These are phyloP conservation scores for Gadus macrocephalus DNA, from an alignment of 2,113 vertebrate genomes.

Conservation along the genomic window DNA sequence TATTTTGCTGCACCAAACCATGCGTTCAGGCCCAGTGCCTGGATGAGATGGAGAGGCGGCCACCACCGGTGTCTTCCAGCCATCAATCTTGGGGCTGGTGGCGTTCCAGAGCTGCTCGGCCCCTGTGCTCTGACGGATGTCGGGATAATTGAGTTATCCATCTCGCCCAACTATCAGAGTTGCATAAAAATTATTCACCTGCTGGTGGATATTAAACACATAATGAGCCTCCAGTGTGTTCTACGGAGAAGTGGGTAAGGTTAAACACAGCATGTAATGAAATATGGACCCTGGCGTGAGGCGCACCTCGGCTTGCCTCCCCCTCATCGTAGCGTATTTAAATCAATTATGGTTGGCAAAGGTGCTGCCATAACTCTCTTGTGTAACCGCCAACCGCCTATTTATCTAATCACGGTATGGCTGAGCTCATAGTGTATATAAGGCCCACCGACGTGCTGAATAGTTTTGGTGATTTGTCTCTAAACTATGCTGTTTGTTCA, in stretches of 20 bases:
- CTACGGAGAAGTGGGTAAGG: conserved; percentile 71
- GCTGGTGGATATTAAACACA: conserved; percentile 98
- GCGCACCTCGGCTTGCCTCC: conserved; percentile 47
- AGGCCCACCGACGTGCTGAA: conserved; percentile 3
- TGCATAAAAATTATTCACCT: conserved; percentile 99
- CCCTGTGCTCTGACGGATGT: conserved; percentile 91
- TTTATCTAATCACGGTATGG: conserved; percentile 28
- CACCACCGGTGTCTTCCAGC: conserved; percentile 87
- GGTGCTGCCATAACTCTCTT: conserved; percentile 30
- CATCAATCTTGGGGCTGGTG: conserved; percentile 94
- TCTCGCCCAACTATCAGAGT: conserved; percentile 96
- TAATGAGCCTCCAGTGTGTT: conserved; percentile 90
- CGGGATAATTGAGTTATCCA: conserved; percentile 98
- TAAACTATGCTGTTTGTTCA: no score
- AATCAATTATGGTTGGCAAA: conserved; percentile 60
- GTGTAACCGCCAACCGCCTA: conserved; percentile 18
- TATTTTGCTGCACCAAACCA: conserved; percentile 53
- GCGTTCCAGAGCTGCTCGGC: conserved; percentile 85
- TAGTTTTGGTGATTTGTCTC: neutral
- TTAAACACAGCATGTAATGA: conserved; percentile 72
- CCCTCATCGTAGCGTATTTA: conserved; percentile 47
- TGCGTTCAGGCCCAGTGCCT: conserved; percentile 91
- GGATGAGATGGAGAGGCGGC: conserved; percentile 89
- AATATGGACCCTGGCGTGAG: conserved; percentile 57
- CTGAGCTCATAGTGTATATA: conserved; percentile 12